Evolutionary conservation across 2,113 vertebrate genomes (phyloP), one percentile per base, ranked within the genome.

Genomic region (Scophthalmus maximus): DNA sequence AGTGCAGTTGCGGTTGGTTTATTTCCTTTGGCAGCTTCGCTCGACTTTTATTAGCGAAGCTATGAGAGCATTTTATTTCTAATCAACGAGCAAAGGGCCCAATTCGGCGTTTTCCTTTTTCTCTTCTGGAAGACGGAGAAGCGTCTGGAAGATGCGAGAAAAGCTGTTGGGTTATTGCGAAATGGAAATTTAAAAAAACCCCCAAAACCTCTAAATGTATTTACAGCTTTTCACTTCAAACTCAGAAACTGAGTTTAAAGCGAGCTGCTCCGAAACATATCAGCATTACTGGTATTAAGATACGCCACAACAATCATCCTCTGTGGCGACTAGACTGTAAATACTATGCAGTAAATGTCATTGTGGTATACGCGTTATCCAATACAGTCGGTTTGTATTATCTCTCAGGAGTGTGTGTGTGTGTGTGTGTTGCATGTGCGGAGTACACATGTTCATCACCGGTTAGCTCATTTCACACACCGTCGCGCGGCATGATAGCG

Each of bases 401-500:
- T 6, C 53, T 57, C 26, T 3, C 9, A n/a, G 15, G 30, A 49
- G 22, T 23, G 20, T 20, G 3, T 15, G 12, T 46, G 47, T 49
- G n/a, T n/a, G n/a, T 60, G 29, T 53, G 56, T 46, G 63, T 78
- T n/a, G 5, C 50, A 59, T 23, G 30, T 53, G 32, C 63, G 32
- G 47, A 18, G 62, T 52, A 23, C 20, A 56, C 32, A 59, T 56
- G 58, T 76, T 78, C 53, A 57, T 86, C 67, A 34, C 22, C 1
- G 2, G 70, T 34, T n/a, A 40, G 47, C 64, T 62, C 70, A 63
- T 87, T 83, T 86, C 78, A 87, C 76, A 57, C 73, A 56, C 71
- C 56, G 52, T 44, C 79, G 72, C 62, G 22, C 72, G n/a, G 32
- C 29, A 42, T 77, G 78, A 81, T 83, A 73, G 81, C 22, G 42